Evolutionary conservation across 2,113 vertebrate genomes (phyloP).

Genomic region (Ariopsis seemanni): DNA sequence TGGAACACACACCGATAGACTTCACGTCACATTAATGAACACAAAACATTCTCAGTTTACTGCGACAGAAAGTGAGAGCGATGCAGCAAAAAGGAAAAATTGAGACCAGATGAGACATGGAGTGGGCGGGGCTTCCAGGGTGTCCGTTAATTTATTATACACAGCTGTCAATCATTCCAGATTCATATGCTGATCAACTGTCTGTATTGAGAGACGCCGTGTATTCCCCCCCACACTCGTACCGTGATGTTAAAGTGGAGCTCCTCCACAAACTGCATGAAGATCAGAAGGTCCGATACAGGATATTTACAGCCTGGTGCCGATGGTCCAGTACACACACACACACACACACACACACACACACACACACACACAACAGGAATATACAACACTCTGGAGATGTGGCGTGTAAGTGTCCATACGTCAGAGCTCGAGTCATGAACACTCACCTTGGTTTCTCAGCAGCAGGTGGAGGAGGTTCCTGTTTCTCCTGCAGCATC

Average conservation of each 20-base stretch:
- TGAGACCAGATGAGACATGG: background rate
- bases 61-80: too few relatives aligned
- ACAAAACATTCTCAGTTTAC: too few relatives aligned
- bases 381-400: background rate
- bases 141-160: background rate
- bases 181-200: too few relatives aligned
- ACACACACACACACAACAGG: too few relatives aligned
- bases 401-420: background rate
- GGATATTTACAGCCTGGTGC: background rate
- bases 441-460: slow-evolving; percentile 69
- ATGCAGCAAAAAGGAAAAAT: too few relatives aligned
- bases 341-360: too few relatives aligned
- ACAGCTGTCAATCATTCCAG: background rate
- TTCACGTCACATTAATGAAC: background rate
- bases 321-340: background rate
- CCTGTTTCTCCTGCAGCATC: slow-evolving; percentile 88
- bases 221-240: too few relatives aligned
- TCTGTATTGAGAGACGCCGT: too few relatives aligned
- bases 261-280: background rate
- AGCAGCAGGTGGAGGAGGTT: slow-evolving; percentile 68
- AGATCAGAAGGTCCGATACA: background rate
- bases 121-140: background rate
- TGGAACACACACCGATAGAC: too few relatives aligned
- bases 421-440: too few relatives aligned
- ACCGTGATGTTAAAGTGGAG: background rate